A percentile compares a stretch with the other conserved stretches of the same genome.
Evolutionary conservation across 2,888 invertebrate genomes (phyloP).

Genomic region (Cybosia mesomella): DNA sequence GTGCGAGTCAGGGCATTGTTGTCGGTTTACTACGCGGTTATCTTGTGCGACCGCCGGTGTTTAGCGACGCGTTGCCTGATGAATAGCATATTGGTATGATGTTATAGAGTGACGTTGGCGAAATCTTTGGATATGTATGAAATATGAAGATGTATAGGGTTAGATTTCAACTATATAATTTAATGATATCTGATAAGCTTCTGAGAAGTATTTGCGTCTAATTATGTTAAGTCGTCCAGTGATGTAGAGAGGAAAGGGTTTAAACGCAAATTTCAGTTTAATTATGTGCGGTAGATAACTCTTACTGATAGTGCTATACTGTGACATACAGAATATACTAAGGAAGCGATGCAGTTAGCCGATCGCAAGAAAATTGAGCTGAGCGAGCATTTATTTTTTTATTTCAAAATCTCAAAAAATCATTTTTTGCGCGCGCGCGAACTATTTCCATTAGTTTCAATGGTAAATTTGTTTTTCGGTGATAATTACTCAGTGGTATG

Average conservation of each 20-base stretch:
- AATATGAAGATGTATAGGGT: conserved; percentile 14
- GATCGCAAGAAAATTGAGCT: too few species aligned
- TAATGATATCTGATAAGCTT: conserved; percentile 8
- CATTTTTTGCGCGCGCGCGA: too few species aligned
- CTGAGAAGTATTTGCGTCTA: not conserved
- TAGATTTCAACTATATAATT: conserved; percentile 21
- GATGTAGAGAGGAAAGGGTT: not conserved
- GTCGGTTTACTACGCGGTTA: conserved; percentile 85
- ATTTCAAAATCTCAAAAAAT: too few species aligned
- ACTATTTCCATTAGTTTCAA: too few species aligned
- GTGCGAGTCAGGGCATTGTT: conserved; percentile 84
- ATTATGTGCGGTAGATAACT: not conserved
- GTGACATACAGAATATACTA: too few species aligned
- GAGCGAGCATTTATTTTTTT: too few species aligned
- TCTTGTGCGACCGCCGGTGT: conserved; percentile 80
- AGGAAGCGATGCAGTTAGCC: too few species aligned
- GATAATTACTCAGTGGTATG: too few species aligned
- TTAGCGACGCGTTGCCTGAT: conserved; percentile 80
- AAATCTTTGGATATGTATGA: conserved; percentile 29
- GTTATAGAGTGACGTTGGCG: conserved; percentile 28
- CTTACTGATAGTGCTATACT: not conserved
- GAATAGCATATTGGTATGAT: conserved; percentile 78
- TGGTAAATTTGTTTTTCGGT: too few species aligned
- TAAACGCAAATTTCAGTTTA: not conserved
- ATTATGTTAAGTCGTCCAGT: not conserved